These are phyloP conservation scores for Piliocolobus tephrosceles DNA, from an alignment of 2,113 vertebrate species.

Conservation along the genomic window DNA sequence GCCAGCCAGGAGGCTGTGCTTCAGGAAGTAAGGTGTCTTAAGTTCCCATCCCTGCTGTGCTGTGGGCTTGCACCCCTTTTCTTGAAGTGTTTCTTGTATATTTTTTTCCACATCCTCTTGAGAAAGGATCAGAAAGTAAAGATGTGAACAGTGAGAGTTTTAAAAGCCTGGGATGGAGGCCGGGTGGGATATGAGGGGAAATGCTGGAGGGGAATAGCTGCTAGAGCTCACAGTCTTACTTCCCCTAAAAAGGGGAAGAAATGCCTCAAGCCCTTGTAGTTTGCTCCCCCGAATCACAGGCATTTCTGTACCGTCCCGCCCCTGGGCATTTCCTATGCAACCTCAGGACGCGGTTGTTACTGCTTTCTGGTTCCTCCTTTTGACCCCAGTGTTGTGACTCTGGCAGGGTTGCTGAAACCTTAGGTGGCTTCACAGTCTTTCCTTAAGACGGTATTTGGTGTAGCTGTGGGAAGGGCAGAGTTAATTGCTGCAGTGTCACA, in stretches of 20 bases:
- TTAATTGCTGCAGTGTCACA: not conserved
- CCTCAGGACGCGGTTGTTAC: no score
- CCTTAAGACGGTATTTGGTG: not conserved
- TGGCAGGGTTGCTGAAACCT: not conserved
- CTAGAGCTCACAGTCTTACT: not conserved
- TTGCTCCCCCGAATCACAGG: fast-evolving
- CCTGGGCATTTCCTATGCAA: not conserved
- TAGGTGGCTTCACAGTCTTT: not conserved
- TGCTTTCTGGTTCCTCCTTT: not conserved
- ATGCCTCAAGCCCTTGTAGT: not conserved
- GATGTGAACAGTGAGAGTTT: not conserved
- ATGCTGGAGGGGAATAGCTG: not conserved
- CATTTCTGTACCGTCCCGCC: no score
- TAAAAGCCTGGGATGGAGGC: not conserved
- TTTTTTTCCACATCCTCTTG: not conserved
- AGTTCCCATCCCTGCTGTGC: not conserved
- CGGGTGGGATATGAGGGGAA: not conserved
- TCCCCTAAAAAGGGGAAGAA: not conserved
- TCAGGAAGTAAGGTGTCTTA: not conserved
- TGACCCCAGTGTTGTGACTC: not conserved
- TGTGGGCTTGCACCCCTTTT: not conserved
- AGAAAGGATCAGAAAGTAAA: not conserved
- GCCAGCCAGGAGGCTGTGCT: fast-evolving
- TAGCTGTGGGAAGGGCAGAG: not conserved
- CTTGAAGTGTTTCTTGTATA: not conserved